Base-by-base conservation (phyloP, 2,113 vertebrate genomes). In the Carettochelys insculpta region DNA sequence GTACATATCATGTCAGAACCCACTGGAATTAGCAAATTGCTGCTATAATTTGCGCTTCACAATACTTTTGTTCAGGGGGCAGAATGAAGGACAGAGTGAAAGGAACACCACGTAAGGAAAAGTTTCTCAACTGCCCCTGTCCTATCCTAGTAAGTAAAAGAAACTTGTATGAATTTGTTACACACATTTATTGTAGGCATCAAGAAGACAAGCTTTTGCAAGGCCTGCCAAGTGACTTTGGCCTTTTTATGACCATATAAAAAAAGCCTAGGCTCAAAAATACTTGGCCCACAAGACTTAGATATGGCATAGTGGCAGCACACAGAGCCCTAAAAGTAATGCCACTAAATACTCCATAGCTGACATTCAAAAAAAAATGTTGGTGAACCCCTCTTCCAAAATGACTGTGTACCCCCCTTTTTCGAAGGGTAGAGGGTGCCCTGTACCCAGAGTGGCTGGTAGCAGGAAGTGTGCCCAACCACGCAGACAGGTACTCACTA, bases 21-120 rank as follows among this genome's bases (percentile, higher is more conserved):
- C 14, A 58, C 0, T 0, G 27, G 11, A 85, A 43, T 50, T 87
- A 81, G 73, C 52, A 76, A 22, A 17, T 82, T 0, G 2, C 41
- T 65, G 65, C 1, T 76, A 41, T 79, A 80, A 65, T 90, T 45
- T 77, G 34, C 20, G 27, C 50, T 90, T 87, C n/a, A 47, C 52
- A 41, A 20, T 27, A 6, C 77, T 87, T 91, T 56, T 13, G 11
- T 82, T 27, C 53, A 52, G 47, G 34, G 31, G 83, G 54, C 14
- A 48, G 77, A 93, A 89, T 2, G 3, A 93, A 92, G 43, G 41
- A 27, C 38, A 82, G 4, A 43, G 20, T 80, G 47, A 78, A 89
- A 58, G 54, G 41, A 48, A 76, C 3, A 45, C 29, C 4, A 4
- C 31, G 41, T 80, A 4, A 86, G 51, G 75, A 81, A 80, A 68